phyloP scores from a whole-genome alignment of 1,140 invertebrate species.

The Aradophagus sp. region DNA sequence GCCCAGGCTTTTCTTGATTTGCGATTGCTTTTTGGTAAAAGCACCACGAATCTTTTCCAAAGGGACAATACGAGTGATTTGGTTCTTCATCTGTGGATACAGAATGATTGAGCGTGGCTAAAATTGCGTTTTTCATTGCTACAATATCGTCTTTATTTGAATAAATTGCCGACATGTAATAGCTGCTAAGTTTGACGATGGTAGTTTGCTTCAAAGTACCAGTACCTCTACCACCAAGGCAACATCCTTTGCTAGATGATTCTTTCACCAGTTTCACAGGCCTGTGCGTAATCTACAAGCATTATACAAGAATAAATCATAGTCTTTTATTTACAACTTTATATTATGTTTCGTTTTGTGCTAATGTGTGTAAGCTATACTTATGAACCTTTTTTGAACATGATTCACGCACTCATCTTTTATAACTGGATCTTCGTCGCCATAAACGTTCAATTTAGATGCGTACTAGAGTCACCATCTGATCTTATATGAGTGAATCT shows the following conservation, averaged over 20 bases:
- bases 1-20: slow-evolving; percentile 5
- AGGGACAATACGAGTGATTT: slow-evolving; percentile 7
- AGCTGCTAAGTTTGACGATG: slow-evolving; percentile 10
- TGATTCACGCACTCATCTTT: slow-evolving; percentile 23
- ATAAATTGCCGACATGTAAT: slow-evolving; percentile 10
- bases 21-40: slow-evolving; percentile 25
- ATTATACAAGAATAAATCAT: slow-evolving; percentile 4
- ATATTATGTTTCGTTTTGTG: too few species aligned
- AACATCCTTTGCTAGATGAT: slow-evolving; percentile 8
- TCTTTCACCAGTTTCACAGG: slow-evolving; percentile 17
- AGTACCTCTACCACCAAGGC: slow-evolving; percentile 14
- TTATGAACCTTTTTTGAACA: slow-evolving; percentile 16
- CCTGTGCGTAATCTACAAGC: slow-evolving; percentile 16
- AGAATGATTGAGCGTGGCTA: slow-evolving; percentile 12
- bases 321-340: not conserved
- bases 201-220: slow-evolving; percentile 16
- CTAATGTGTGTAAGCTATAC: too few species aligned
- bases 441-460: slow-evolving; percentile 12
- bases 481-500: slow-evolving; percentile 5
- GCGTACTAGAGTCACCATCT: slow-evolving; percentile 7
- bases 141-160: not conserved
- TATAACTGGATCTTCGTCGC: not conserved
- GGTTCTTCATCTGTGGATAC: slow-evolving; percentile 8
- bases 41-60: slow-evolving; percentile 21
- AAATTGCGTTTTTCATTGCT: slow-evolving; percentile 13